These are phyloP conservation scores for Rafetus swinhoei DNA, from an alignment of 2,113 vertebrate species.

Conservation along the genomic window DNA sequence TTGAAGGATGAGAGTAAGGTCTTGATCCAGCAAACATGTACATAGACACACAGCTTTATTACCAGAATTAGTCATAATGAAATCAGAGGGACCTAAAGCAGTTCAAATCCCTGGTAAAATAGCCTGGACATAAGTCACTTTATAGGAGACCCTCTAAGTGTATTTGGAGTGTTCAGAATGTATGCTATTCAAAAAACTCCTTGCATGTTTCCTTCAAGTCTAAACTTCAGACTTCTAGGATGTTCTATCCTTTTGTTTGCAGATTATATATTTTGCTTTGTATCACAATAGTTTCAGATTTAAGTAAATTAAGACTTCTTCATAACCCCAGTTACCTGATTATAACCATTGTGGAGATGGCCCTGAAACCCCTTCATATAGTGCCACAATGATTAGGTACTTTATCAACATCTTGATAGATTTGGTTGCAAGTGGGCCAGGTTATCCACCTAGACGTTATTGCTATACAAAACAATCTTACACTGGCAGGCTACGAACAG, in stretches of 20 bases:
- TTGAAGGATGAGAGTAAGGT: background rate
- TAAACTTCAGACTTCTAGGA: background rate
- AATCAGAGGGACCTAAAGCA: background rate
- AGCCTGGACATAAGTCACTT: background rate
- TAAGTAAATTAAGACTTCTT: slow-evolving; percentile 33
- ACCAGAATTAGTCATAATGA: background rate
- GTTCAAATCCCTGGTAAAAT: background rate
- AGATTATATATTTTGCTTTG: slow-evolving; percentile 17
- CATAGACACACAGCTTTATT: background rate
- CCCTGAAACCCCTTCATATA: background rate
- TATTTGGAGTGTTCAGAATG: background rate
- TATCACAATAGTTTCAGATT: background rate
- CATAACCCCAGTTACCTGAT: background rate
- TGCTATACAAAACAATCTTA: accelerated
- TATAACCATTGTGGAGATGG: background rate
- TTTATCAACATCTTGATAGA: background rate
- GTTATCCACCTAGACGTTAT: background rate
- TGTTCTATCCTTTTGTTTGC: background rate
- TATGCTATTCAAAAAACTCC: background rate
- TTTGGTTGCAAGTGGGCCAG: background rate
- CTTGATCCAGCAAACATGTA: background rate
- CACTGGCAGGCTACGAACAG: background rate
- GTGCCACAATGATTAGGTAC: background rate
- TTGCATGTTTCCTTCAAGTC: slow-evolving; percentile 27
- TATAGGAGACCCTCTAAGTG: background rate